These are phyloP conservation scores for Anas platyrhynchos DNA, from an alignment of 2,113 vertebrate genomes.

Conservation along the genomic window DNA sequence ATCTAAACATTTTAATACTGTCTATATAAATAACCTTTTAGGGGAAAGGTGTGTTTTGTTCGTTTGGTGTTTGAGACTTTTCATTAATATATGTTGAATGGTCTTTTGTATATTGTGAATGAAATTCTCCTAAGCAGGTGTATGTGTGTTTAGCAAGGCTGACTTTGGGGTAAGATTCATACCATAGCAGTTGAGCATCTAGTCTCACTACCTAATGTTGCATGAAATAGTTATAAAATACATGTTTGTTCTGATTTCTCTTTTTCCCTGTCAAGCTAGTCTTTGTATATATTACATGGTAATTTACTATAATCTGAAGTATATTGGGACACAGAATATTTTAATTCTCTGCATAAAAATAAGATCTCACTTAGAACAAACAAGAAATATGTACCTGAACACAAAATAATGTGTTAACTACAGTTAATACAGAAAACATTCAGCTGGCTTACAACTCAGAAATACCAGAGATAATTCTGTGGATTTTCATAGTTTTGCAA, in stretches of 20 bases:
- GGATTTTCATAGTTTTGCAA: neutral
- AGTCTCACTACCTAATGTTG: neutral
- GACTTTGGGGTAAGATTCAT: neutral
- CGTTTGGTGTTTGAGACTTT: constrained; percentile 13
- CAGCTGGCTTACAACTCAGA: neutral
- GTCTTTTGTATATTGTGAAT: neutral
- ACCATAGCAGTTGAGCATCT: neutral
- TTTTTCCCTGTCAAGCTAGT: neutral
- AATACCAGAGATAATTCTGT: neutral
- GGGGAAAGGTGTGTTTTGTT: neutral
- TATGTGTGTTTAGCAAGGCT: neutral
- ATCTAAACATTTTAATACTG: neutral
- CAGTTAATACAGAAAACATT: neutral
- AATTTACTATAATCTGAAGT: neutral
- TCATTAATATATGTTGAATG: neutral
- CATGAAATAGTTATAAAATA: neutral
- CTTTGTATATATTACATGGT: neutral
- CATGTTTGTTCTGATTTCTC: neutral
- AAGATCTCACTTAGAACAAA: neutral
- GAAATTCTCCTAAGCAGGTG: neutral
- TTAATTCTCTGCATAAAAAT: neutral
- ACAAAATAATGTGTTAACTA: neutral
- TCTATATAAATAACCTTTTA: neutral
- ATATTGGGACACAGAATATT: neutral
- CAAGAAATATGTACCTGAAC: neutral